Percentiles rank a stretch among this genome's conserved stretches.
These are phyloP conservation scores for Archivesica marissinica DNA, from an alignment of 1,140 invertebrate genomes.

Conservation along the genomic window DNA sequence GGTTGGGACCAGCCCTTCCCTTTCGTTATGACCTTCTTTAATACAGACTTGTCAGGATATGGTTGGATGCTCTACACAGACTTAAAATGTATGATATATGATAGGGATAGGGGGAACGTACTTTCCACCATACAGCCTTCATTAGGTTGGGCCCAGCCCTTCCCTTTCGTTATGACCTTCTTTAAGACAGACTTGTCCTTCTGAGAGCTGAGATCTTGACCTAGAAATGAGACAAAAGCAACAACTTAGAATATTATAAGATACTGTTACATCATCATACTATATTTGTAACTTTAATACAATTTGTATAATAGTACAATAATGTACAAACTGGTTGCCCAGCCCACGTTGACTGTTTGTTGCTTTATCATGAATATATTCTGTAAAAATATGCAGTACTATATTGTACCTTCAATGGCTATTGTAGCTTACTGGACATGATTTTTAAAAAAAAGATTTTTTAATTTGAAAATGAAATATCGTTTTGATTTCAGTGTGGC, in stretches of 20 bases:
- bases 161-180: conserved; percentile 27
- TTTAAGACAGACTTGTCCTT: conserved; percentile 41
- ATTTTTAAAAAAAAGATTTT: too few species aligned
- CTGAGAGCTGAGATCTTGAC: conserved; percentile 1
- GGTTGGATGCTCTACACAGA: too few species aligned
- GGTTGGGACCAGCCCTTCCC: conserved; percentile 23
- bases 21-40: conserved; percentile 30
- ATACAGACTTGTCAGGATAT: conserved; percentile 33
- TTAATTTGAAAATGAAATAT: too few species aligned
- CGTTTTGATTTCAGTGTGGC: too few species aligned
- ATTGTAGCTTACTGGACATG: too few species aligned
- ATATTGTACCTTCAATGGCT: too few species aligned
- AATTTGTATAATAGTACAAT: too few species aligned
- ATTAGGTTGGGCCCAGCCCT: conserved; percentile 13
- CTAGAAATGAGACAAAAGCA: neutral
- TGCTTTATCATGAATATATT: too few species aligned
- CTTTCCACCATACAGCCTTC: conserved; percentile 37
- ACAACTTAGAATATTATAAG: neutral
- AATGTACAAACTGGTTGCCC: too few species aligned
- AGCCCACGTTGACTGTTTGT: too few species aligned
- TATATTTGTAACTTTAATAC: neutral
- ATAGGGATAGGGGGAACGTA: conserved; percentile 19
- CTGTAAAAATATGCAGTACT: too few species aligned
- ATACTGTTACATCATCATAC: neutral
- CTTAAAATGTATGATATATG: neutral